These are phyloP conservation scores for Cyaniris semiargus DNA, from an alignment of 2,888 invertebrate genomes.

Conservation along the genomic window DNA sequence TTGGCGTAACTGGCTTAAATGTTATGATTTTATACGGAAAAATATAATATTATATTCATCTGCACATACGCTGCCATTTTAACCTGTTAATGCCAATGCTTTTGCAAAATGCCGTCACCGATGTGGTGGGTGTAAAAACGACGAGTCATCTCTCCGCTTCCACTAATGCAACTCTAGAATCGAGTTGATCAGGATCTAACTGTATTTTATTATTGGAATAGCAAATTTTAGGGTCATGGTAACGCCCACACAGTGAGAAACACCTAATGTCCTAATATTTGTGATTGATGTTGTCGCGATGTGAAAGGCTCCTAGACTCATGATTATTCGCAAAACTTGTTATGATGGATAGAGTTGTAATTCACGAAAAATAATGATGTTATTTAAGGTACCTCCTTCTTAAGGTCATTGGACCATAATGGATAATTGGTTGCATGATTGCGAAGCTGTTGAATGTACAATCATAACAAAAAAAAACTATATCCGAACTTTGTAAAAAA, in stretches of 20 bases:
- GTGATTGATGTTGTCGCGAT: slow-evolving; percentile 16
- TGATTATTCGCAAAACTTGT: slow-evolving; percentile 9
- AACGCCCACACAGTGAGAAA: not conserved
- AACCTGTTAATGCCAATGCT: not conserved
- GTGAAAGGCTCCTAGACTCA: slow-evolving; percentile 9
- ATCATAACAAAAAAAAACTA: too few relatives aligned
- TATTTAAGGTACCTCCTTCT: not conserved
- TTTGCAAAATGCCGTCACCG: slow-evolving; percentile 1
- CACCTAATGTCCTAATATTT: slow-evolving; percentile 5
- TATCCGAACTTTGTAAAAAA: too few relatives aligned
- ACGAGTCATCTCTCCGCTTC: slow-evolving; percentile 51
- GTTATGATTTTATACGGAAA: too few relatives aligned
- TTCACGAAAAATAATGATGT: slow-evolving; percentile 7
- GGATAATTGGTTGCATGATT: too few relatives aligned
- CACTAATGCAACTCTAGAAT: slow-evolving; percentile 51
- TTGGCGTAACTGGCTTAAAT: too few relatives aligned
- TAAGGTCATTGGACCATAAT: not conserved
- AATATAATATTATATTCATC: too few relatives aligned
- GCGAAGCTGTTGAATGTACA: too few relatives aligned
- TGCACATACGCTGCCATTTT: too few relatives aligned
- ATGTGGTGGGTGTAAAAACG: not conserved
- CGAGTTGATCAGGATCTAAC: slow-evolving; percentile 44
- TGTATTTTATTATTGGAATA: slow-evolving; percentile 15
- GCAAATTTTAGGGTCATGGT: slow-evolving; percentile 5
- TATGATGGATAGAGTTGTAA: not conserved